These are phyloP conservation scores for Lynx canadensis DNA, from an alignment of 2,113 vertebrate genomes.

Conservation along the genomic window DNA sequence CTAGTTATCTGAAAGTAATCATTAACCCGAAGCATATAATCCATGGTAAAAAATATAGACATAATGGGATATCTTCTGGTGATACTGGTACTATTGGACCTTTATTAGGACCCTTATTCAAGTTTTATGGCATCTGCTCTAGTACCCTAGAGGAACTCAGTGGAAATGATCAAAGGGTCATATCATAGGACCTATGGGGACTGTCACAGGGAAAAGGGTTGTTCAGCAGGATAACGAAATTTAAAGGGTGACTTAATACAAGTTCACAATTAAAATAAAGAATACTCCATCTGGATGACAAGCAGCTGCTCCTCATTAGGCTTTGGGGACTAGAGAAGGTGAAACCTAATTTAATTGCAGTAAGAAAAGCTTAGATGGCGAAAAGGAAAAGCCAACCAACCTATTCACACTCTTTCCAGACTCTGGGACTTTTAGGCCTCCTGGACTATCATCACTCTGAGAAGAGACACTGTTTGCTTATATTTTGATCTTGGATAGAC, in stretches of 20 bases:
- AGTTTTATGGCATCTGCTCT: neutral
- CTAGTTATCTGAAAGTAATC: neutral
- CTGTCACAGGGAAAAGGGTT: neutral
- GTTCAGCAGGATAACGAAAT: slow-evolving; percentile 13
- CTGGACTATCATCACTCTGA: neutral
- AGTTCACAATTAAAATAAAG: slow-evolving; percentile 56
- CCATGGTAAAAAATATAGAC: neutral
- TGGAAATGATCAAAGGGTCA: slow-evolving; percentile 7
- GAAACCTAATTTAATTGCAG: slow-evolving; percentile 51
- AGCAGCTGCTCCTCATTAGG: slow-evolving; percentile 62
- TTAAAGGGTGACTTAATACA: slow-evolving; percentile 23
- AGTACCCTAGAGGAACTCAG: neutral
- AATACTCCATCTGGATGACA: neutral
- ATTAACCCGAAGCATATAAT: slow-evolving; percentile 11
- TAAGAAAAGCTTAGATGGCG: neutral
- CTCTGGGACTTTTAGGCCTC: neutral
- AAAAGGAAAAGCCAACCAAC: neutral
- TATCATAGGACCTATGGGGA: neutral
- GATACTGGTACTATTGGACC: neutral
- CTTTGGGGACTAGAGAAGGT: slow-evolving; percentile 49
- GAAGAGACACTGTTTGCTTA: neutral
- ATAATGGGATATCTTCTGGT: neutral
- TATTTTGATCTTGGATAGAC: neutral
- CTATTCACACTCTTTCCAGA: neutral
- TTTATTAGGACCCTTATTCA: slow-evolving; percentile 5